These are phyloP conservation scores for Iselma pallidipennis DNA, from an alignment of 2,888 invertebrate genomes.

Conservation along the genomic window DNA sequence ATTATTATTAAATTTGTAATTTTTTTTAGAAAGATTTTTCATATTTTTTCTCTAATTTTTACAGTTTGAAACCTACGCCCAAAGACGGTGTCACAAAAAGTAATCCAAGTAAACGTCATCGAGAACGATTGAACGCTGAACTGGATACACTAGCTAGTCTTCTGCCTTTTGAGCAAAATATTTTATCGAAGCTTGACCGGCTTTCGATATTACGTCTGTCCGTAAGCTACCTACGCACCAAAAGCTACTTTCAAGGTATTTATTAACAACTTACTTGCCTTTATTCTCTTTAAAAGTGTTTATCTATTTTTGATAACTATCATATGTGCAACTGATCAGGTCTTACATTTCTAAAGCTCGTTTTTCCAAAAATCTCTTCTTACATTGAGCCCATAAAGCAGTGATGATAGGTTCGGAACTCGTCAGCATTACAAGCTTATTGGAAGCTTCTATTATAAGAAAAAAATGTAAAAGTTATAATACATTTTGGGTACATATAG, in stretches of 20 bases:
- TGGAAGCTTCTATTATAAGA: too few species aligned
- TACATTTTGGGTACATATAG: too few species aligned
- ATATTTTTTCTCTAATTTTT: conserved; percentile 51
- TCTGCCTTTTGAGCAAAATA: conserved; percentile 96
- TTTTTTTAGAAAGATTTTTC: conserved; percentile 1
- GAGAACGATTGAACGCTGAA: conserved; percentile 97
- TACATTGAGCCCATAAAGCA: too few species aligned
- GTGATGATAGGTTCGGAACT: too few species aligned
- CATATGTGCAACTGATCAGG: too few species aligned
- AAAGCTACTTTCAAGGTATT: conserved; percentile 99
- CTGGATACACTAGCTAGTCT: conserved; percentile 94
- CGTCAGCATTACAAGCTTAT: too few species aligned
- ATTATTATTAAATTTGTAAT: not conserved
- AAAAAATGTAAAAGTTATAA: too few species aligned
- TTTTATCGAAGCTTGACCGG: conserved; percentile 96
- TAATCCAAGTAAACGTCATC: conserved; percentile 97
- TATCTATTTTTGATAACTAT: too few species aligned
- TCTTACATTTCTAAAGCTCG: too few species aligned
- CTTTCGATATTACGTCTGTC: conserved; percentile 96
- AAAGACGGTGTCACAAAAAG: conserved; percentile 95
- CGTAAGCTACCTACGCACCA: conserved; percentile 97
- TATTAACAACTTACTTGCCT: not conserved
- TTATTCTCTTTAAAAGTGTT: too few species aligned
- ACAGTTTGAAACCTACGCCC: conserved; percentile 91
- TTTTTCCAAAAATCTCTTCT: too few species aligned